Base-by-base conservation (phyloP, 1,140 invertebrate genomes). In the Colletes latitarsis region DNA sequence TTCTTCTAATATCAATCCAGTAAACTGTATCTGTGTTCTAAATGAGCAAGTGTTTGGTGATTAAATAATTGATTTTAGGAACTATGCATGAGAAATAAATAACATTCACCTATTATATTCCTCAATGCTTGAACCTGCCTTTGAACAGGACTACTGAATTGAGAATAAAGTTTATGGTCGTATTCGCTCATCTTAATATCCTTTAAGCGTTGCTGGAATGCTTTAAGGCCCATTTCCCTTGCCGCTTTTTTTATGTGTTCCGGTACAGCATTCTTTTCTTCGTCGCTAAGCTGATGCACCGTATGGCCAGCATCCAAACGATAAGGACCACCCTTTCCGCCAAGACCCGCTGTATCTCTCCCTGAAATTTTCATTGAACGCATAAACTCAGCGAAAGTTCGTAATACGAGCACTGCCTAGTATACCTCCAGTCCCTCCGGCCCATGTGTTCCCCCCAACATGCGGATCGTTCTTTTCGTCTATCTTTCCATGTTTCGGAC, bases 151-250 rank as follows among this genome's bases (percentile, higher is more conserved):
- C 94, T 93, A 55, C 96, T 95, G 91, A 98, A 98, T 90, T 97
- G 95, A 30, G 96, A 95, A 90, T 99, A 99, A 3, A 98, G 88
- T 60, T 96, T 95, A 52, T 97, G 97, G 93, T 99, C 98, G 91
- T 98, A 98, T 88, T 97, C 96, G 87, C 97, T 98, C 98, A 99
- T 99, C 87, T 96, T 95, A 71, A 99, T 99, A 92, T 99, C 98
- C 85, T 96, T 95, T 19, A 99, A 92, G 78, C 96, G 96, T 89
- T 99, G 96, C 90, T 97, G 96, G 87, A 98, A 99, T 4, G 97
- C 98, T 91, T 96, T 97, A 83, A 96, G 94, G 71, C 96, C 98
- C 97, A 99, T 99, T 94, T 99, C 97, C 30, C 97, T 94, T 0
- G 98, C 98, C 62, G 98, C 98, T 91, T 96, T 95, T 90, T 96